Conservation (phyloP, 1,140 invertebrate species). For the Rhyzopertha dominica region DNA sequence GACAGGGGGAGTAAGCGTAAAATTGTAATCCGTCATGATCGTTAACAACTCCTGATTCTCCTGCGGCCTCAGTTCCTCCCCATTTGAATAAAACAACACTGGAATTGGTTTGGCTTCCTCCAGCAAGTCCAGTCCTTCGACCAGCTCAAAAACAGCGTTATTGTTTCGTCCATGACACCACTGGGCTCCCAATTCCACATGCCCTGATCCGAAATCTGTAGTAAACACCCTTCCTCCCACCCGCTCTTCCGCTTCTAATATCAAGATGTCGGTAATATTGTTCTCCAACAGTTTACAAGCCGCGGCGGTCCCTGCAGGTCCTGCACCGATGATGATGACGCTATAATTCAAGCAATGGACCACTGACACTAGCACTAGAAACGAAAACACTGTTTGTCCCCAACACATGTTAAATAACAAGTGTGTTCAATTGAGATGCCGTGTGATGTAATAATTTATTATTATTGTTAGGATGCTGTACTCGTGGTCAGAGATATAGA, state of each 20-base stretch:
- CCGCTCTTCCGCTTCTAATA: constrained; percentile 63
- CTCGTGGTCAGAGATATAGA: too few relatives aligned
- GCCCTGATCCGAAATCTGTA: constrained; percentile 53
- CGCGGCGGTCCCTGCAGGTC: constrained; percentile 51
- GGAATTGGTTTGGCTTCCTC: constrained; percentile 28
- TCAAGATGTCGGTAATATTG: constrained; percentile 48
- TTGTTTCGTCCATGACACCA: constrained; percentile 68
- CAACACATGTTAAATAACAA: too few relatives aligned
- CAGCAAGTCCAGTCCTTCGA: constrained; percentile 53
- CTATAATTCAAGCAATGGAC: too few relatives aligned
- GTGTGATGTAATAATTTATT: too few relatives aligned
- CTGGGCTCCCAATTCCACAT: constrained; percentile 77
- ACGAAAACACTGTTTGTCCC: too few relatives aligned
- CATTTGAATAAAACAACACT: constrained; percentile 18
- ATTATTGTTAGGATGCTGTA: too few relatives aligned
- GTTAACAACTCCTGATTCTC: too few relatives aligned
- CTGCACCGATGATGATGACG: constrained; percentile 53
- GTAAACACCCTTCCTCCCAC: constrained; percentile 64
- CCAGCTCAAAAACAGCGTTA: constrained; percentile 63
- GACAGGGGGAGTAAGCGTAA: too few relatives aligned
- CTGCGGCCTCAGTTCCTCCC: too few relatives aligned
- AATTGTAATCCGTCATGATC: too few relatives aligned
- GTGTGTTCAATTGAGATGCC: too few relatives aligned
- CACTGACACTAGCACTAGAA: too few relatives aligned
- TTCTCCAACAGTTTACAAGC: constrained; percentile 48